A percentile compares a stretch with the other conserved stretches of the same genome.
Evolutionary conservation across 1,140 invertebrate genomes (phyloP).

Genomic region (Drosophila elegans): DNA sequence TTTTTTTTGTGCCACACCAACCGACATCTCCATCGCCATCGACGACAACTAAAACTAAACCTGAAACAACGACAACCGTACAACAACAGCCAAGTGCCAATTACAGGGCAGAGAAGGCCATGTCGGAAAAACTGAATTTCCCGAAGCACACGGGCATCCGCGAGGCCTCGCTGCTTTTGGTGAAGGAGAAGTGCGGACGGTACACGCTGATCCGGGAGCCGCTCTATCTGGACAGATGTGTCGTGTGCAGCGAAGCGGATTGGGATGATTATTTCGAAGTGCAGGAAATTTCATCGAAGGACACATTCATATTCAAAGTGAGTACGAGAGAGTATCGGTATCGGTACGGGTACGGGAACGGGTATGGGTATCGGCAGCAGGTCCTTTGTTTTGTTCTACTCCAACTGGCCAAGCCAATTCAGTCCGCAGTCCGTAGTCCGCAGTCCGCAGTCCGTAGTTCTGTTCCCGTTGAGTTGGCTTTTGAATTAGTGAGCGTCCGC

Average conservation of each 20-base stretch:
- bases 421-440: conserved; percentile 11
- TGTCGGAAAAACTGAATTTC: conserved; percentile 86
- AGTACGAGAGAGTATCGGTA: conserved; percentile 53
- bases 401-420: conserved; percentile 39
- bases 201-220: conserved; percentile 95
- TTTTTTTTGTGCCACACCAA: conserved; percentile 35
- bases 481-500: conserved; percentile 72
- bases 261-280: conserved; percentile 97
- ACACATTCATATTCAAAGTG: conserved; percentile 98
- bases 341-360: background rate
- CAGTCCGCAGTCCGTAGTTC: conserved; percentile 15
- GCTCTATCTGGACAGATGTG: conserved; percentile 94
- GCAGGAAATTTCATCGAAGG: conserved; percentile 96
- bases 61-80: conserved; percentile 37
- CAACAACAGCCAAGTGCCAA: conserved; percentile 86
- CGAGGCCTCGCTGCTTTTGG: conserved; percentile 94
- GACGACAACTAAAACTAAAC: conserved; percentile 45
- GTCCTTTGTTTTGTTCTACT: conserved; percentile 55
- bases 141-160: conserved; percentile 89
- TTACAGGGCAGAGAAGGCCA: conserved; percentile 85
- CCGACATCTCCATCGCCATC: conserved; percentile 6
- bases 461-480: conserved; percentile 74
- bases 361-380: conserved; percentile 5
- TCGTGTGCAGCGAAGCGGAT: conserved; percentile 94
- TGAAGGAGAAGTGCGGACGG: conserved; percentile 95